Base-by-base conservation (phyloP, 2,113 vertebrate species). In the Melierax canorus region DNA sequence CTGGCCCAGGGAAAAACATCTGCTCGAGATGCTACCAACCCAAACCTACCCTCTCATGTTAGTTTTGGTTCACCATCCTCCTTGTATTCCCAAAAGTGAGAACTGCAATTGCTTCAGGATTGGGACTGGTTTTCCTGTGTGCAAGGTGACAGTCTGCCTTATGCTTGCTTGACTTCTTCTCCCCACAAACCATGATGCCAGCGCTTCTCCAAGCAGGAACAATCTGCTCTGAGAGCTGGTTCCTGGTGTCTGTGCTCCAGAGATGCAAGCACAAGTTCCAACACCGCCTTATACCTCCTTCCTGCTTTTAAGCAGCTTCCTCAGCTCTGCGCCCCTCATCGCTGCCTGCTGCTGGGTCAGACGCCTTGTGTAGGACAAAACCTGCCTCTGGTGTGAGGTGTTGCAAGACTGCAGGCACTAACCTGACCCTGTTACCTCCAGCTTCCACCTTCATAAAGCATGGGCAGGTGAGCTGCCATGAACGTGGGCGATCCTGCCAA, bases 121-220 rank as follows among this genome's bases (percentile, higher is more conserved):
- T 2, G 0, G 32, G 23, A 12, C 30, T 56, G 48, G 3, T 53
- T 76, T 79, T 92, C 26, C 74, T 15, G 15, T 3, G 16, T 62
- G 67, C 23, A 41, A 38, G 29, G 24, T n/a, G n/a, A 58, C 21
- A 59, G 26, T 19, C 34, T 45, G 23, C 29, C 32, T 80, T 22
- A 26, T 0, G 0, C 38, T 20, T 38, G 15, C 26, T 74, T 4
- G 4, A 45, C 8, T 15, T 87, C n/a, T 27, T 20, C 20, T 32
- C 51, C 23, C 22, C 30, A 7, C 0, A 0, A 26, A 38, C 45
- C 4, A 3, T 3, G 62, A 62, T 2, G 4, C 1, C 2, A 71
- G 51, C 2, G 0, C n/a, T 60, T 63, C 55, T 91, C 41, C 0
- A 0, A 66, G 38, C 21, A 51, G 41, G n/a, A 93, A 51, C 43